phyloP scores from a whole-genome alignment of 2,888 invertebrate species.

The Smittia aterrima region DNA sequence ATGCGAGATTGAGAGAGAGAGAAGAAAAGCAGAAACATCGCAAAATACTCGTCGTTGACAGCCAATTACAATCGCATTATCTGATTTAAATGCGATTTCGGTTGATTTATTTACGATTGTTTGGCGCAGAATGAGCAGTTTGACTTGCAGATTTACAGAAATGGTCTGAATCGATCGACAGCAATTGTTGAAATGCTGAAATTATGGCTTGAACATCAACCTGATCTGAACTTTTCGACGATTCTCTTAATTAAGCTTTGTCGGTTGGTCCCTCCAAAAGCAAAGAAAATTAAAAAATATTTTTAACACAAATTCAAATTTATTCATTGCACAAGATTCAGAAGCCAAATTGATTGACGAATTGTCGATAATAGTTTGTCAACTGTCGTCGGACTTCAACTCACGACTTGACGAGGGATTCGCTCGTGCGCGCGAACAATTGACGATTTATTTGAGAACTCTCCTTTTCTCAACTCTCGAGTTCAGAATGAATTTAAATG shows the following conservation, averaged over 20 bases:
- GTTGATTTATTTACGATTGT: constrained; percentile 41
- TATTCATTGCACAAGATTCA: constrained; percentile 10
- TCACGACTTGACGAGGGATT: not conserved
- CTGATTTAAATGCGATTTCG: constrained; percentile 41
- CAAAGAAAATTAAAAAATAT: not conserved
- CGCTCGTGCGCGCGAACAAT: constrained; percentile 7
- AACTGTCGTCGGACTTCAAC: constrained; percentile 11
- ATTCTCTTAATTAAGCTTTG: no score
- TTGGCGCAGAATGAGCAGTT: constrained; percentile 8
- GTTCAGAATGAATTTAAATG: constrained; percentile 35
- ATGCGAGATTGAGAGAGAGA: not conserved
- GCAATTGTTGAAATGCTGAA: not conserved
- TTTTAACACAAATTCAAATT: constrained; percentile 38
- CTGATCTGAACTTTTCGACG: no score
- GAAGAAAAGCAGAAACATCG: constrained; percentile 21
- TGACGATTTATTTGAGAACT: constrained; percentile 39
- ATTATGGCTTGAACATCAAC: not conserved
- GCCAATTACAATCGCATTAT: constrained; percentile 42
- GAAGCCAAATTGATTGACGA: constrained; percentile 38
- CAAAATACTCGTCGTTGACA: constrained; percentile 36
- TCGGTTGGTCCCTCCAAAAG: no score
- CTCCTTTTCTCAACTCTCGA: no score
- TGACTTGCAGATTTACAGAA: constrained; percentile 35
- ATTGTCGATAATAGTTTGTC: constrained; percentile 34
- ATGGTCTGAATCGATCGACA: not conserved